Evolutionary conservation across 2,888 invertebrate genomes (phyloP).

Genomic region (Machimus atricapillus): DNA sequence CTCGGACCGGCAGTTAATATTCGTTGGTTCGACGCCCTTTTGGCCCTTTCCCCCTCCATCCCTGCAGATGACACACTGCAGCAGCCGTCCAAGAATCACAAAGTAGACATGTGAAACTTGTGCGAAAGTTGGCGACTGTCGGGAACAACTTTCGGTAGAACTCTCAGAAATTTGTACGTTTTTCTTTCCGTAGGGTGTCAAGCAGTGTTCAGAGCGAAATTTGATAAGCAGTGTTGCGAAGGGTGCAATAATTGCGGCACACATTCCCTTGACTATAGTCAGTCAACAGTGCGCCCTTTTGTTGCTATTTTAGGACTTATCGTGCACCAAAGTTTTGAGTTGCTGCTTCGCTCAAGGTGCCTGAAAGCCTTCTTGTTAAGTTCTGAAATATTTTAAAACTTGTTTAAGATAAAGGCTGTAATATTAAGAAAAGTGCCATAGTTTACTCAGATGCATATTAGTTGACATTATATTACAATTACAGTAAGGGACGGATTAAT

Average conservation of each 20-base stretch:
- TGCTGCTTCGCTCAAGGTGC: neutral
- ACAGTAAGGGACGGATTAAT: neutral
- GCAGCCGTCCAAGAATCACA: neutral
- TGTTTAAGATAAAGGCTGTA: neutral
- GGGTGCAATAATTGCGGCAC: neutral
- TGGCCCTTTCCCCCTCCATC: neutral
- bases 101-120: neutral
- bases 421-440: neutral
- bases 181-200: neutral
- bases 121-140: neutral
- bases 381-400: neutral
- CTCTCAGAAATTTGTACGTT: neutral
- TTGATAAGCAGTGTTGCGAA: neutral
- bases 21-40: neutral
- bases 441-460: neutral
- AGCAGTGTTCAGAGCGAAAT: neutral
- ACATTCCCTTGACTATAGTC: neutral
- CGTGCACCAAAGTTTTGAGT: neutral
- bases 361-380: neutral
- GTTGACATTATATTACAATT: neutral
- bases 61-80: neutral
- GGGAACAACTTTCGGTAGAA: neutral
- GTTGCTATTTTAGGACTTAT: neutral
- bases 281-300: neutral
- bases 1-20: neutral